Evolutionary conservation across 2,113 vertebrate species (phyloP).

Genomic region (Onychostruthus taczanowskii): DNA sequence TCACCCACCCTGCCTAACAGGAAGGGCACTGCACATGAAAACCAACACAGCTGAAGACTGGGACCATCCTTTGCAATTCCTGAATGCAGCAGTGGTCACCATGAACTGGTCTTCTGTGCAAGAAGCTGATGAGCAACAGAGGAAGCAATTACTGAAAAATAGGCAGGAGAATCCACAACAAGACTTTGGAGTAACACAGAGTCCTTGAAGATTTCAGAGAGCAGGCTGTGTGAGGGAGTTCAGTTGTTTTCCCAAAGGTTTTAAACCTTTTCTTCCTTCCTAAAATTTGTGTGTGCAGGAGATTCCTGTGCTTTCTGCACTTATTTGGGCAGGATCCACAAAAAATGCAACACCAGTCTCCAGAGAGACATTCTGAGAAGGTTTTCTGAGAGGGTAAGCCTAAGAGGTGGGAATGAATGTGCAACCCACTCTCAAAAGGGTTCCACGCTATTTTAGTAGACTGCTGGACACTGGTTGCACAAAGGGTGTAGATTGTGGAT

Average conservation of each 20-base stretch:
- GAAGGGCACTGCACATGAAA: neutral
- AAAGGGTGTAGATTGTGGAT: neutral
- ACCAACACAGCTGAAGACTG: neutral
- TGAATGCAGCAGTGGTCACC: neutral
- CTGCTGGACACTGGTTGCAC: neutral
- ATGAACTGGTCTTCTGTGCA: neutral
- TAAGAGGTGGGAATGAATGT: neutral
- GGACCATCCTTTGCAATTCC: fast-evolving
- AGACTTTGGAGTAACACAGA: neutral
- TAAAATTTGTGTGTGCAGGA: neutral
- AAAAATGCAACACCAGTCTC: neutral
- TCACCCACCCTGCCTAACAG: neutral
- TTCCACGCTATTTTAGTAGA: too few relatives aligned
- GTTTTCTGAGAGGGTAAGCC: neutral
- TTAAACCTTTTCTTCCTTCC: neutral
- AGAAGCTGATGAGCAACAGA: neutral
- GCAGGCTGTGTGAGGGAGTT: neutral
- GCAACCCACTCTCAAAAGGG: neutral
- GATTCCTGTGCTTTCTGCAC: neutral
- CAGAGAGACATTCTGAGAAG: neutral
- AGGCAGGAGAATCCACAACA: neutral
- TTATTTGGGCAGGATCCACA: neutral
- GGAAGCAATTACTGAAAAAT: neutral
- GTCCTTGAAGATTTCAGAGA: neutral
- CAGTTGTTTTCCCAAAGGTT: neutral